Conservation (phyloP, 2,113 vertebrate genomes). For the Madoqua kirkii region DNA sequence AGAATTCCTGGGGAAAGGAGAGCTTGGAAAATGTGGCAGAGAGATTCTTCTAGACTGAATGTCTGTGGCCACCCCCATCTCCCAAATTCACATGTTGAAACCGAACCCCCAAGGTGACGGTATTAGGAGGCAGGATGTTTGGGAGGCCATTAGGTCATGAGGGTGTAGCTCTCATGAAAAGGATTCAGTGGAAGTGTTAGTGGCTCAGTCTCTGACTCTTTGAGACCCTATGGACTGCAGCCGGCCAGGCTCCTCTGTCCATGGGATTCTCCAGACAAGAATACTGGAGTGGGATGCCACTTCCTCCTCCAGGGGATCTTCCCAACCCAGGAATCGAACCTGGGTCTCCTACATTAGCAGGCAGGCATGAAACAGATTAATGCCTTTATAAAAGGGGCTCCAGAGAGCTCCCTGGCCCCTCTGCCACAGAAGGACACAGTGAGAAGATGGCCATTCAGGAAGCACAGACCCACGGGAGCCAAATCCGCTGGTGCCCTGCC, state of each 20-base stretch:
- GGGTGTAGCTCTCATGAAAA: too few relatives aligned
- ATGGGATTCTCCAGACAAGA: neutral
- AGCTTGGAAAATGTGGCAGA: neutral
- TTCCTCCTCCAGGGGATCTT: neutral
- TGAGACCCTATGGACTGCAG: neutral
- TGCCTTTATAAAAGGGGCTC: neutral
- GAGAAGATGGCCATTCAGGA: too few relatives aligned
- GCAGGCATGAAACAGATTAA: neutral
- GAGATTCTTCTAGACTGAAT: neutral
- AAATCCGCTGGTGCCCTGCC: fast-evolving
- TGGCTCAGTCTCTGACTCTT: neutral
- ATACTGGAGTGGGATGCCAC: neutral
- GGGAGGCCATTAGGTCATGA: neutral
- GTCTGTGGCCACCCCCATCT: neutral
- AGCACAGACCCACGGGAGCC: neutral
- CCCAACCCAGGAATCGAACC: neutral
- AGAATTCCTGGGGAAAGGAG: neutral
- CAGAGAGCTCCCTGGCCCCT: neutral
- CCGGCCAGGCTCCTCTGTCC: neutral
- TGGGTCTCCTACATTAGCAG: neutral
- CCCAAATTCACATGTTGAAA: fast-evolving
- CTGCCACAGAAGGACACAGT: neutral
- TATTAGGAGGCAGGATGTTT: neutral
- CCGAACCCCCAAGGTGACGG: too few relatives aligned
- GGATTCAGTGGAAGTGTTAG: neutral